Base-by-base conservation (phyloP, 2,113 vertebrate genomes). In the Melanostigma gelatinosum region DNA sequence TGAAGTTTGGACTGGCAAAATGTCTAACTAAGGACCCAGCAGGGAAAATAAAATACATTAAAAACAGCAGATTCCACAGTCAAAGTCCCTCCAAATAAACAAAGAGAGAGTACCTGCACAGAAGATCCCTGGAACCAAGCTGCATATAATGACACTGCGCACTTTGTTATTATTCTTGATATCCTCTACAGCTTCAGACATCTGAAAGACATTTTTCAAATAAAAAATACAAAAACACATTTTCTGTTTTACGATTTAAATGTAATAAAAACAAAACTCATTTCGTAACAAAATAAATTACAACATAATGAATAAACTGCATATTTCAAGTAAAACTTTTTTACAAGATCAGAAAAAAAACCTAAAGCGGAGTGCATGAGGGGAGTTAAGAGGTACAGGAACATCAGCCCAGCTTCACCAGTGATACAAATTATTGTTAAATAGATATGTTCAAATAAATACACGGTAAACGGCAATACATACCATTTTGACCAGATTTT, bases 71-170 rank as follows among this genome's bases (percentile, higher is more conserved):
- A 36, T 36, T 38, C 32, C 8, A 42, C 2, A 29, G 18, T 52
- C 4, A 57, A 6, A 32, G 42, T 40, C 46, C 20, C 1, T 32
- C 42, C 1, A 10, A 50, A 20, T n/a, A 4, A 73, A 24, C 32
- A 57, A 36, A 38, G 8, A 42, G 8, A 42, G 8, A 24, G 20
- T 96, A 98, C 98, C 98, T 95, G 98, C 98, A 96, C 97, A 99
- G 94, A 99, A 99, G 89, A 99, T 93, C 75, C 97, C 98, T 32
- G 98, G 98, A 74, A 97, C 98, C 94, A 98, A 92, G 89, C 98
- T 99, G 91, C 97, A 97, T 52, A 99, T 84, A 89, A 99, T 97
- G 72, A 99, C 91, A 48, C 96, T 97, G 86, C 97, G 96, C 38
- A 99, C 97, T 95, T 96, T 97, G 92, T 97, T 97, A 91, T 98